These are phyloP conservation scores for Athalia rosae DNA, from an alignment of 2,888 invertebrate genomes.

Conservation along the genomic window DNA sequence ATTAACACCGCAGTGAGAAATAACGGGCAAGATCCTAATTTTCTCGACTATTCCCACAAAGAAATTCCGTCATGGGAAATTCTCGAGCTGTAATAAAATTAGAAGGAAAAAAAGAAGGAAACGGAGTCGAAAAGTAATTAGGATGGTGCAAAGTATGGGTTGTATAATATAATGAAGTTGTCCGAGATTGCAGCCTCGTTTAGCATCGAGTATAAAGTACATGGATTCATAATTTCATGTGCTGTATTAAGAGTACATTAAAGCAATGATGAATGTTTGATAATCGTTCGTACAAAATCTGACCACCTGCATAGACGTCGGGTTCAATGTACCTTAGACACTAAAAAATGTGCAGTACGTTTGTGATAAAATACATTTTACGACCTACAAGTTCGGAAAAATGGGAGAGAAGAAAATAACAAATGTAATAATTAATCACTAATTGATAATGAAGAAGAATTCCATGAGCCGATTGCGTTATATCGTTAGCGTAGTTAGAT, in stretches of 20 bases:
- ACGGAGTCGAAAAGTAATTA: no score
- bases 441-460: neutral
- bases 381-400: neutral
- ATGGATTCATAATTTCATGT: neutral
- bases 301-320: neutral
- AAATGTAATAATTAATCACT: neutral
- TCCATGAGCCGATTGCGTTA: constrained; percentile 10
- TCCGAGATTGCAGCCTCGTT: neutral
- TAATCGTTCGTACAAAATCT: neutral
- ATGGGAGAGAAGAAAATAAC: neutral
- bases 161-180: no score
- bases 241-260: no score
- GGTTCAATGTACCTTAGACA: neutral
- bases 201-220: neutral
- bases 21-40: no score
- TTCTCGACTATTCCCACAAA: no score
- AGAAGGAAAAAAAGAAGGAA: no score
- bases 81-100: no score
- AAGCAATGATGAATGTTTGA: neutral
- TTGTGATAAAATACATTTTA: neutral
- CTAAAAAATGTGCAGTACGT: neutral
- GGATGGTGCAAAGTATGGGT: no score
- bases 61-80: no score
- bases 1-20: no score
- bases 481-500: constrained; percentile 24